Evolutionary conservation across 2,888 invertebrate species (phyloP).

Genomic region (Drosophila seclusa): DNA sequence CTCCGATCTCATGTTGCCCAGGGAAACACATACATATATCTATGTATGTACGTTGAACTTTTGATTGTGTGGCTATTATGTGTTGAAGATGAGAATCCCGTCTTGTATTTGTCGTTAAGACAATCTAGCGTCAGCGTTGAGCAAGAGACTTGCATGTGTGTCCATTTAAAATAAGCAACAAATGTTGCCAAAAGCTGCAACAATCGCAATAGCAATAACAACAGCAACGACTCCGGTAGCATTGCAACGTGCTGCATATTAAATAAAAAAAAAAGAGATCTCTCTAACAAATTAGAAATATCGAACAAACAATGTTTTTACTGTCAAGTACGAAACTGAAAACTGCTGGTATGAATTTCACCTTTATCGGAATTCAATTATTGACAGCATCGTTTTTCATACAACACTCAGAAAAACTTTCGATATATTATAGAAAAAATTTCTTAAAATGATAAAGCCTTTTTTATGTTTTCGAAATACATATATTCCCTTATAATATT

Average conservation of each 20-base stretch:
- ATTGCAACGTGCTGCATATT: constrained; percentile 22
- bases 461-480: background rate
- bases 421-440: background rate
- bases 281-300: constrained; percentile 30
- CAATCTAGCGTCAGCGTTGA: constrained; percentile 39
- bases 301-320: background rate
- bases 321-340: background rate
- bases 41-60: background rate
- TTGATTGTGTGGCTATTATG: constrained; percentile 13
- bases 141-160: constrained; percentile 46
- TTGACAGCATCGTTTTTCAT: background rate
- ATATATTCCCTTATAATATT: background rate
- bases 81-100: constrained; percentile 30
- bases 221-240: constrained; percentile 8
- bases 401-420: background rate
- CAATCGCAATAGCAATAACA: constrained; percentile 27
- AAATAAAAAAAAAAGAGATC: background rate
- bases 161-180: constrained; percentile 60
- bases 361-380: background rate
- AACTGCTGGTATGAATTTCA: background rate
- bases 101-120: constrained; percentile 17
- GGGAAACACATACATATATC: background rate
- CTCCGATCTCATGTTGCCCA: constrained; percentile 29
- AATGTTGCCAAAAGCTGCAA: constrained; percentile 42
- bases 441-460: background rate